These are phyloP conservation scores for Globicephala melas DNA, from an alignment of 2,113 vertebrate species.

Conservation along the genomic window DNA sequence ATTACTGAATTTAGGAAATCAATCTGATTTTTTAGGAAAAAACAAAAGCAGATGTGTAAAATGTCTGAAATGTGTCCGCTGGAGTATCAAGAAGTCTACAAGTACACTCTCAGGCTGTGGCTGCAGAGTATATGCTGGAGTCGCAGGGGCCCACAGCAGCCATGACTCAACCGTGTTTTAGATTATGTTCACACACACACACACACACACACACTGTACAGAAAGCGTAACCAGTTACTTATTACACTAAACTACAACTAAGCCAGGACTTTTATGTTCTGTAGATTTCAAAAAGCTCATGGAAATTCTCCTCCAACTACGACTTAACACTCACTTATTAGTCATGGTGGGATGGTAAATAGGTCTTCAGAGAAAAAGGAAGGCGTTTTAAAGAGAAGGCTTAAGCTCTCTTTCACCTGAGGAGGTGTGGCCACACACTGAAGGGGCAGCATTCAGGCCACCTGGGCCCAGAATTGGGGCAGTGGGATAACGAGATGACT, in stretches of 20 bases:
- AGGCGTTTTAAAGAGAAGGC: not conserved
- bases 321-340: not conserved
- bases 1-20: conserved; percentile 98
- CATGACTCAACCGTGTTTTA: rapidly evolving
- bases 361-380: not conserved
- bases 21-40: conserved; percentile 81
- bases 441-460: not conserved
- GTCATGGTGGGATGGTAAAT: not conserved
- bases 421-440: rapidly evolving
- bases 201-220: not conserved
- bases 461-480: not conserved
- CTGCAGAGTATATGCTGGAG: rapidly evolving
- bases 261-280: not conserved
- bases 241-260: not conserved
- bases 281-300: not conserved
- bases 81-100: not conserved
- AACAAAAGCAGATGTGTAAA: not conserved
- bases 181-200: not conserved
- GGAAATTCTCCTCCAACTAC: not conserved
- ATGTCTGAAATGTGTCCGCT: rapidly evolving
- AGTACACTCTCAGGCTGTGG: rapidly evolving
- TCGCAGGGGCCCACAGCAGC: rapidly evolving
- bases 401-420: not conserved
- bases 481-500: not conserved
- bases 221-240: not conserved